Evolutionary conservation across 2,113 vertebrate genomes (phyloP).

Genomic region (Meriones unguiculatus): DNA sequence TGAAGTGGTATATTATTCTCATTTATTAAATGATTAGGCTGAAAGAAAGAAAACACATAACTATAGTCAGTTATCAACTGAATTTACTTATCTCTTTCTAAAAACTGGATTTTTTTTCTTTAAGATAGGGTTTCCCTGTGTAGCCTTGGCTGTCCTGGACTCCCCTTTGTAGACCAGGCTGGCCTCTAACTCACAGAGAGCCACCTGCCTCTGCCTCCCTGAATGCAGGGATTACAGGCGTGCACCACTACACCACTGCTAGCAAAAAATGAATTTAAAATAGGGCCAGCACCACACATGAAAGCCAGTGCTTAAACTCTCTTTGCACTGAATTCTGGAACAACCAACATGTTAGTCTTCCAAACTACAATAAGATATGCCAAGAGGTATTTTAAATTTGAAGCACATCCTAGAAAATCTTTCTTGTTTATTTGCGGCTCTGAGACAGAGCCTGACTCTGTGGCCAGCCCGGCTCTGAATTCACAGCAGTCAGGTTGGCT

Average conservation of each 20-base stretch:
- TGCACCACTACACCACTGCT: no score
- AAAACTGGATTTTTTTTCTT: neutral
- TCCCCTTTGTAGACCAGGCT: no score
- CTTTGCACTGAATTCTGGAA: neutral
- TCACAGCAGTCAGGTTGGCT: neutral
- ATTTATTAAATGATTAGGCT: constrained; percentile 34
- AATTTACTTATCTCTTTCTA: constrained; percentile 30
- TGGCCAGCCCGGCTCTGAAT: neutral
- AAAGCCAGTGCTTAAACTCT: neutral
- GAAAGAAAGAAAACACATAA: constrained; percentile 6
- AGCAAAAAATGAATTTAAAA: neutral
- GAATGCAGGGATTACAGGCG: no score
- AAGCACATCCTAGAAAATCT: neutral
- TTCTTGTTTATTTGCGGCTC: neutral
- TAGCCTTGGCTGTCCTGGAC: no score
- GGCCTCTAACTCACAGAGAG: no score
- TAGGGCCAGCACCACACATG: neutral
- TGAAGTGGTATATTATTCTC: neutral
- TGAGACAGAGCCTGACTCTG: neutral
- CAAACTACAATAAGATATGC: neutral
- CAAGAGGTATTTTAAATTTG: constrained; percentile 35
- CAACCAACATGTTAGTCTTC: neutral
- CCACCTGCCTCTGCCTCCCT: no score
- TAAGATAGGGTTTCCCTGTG: no score
- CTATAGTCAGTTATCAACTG: neutral